Conservation (phyloP, 1,140 invertebrate genomes). For the Harlomillsia oculata region DNA sequence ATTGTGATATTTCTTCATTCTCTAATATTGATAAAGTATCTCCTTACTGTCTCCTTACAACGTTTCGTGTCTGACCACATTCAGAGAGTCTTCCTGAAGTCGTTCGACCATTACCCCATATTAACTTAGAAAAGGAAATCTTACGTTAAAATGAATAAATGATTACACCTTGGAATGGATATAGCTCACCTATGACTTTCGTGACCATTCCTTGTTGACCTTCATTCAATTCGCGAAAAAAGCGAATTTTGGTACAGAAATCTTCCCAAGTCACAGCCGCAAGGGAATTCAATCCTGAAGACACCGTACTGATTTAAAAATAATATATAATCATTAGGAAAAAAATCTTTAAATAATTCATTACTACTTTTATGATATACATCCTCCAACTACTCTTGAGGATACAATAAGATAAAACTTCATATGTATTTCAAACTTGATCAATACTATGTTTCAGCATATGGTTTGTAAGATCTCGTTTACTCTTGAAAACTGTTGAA, state of each 20-base stretch:
- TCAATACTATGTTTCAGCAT: not conserved
- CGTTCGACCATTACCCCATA: no score
- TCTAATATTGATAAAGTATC: not conserved
- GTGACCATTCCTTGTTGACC: constrained; percentile 38
- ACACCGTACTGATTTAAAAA: constrained; percentile 43
- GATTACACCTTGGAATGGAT: not conserved
- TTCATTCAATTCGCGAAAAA: constrained; percentile 37
- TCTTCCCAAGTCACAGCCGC: constrained; percentile 44
- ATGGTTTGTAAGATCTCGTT: not conserved
- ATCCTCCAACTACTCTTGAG: no score
- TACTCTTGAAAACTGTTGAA: not conserved
- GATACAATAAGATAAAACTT: not conserved
- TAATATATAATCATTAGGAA: constrained; percentile 2
- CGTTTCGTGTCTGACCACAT: not conserved
- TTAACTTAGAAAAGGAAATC: no score
- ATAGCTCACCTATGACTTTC: constrained; percentile 37
- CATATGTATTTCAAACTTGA: not conserved
- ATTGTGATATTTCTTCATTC: not conserved
- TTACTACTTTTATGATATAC: no score
- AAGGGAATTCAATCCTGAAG: constrained; percentile 44
- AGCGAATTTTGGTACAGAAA: constrained; percentile 38
- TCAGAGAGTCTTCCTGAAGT: no score
- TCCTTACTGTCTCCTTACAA: not conserved
- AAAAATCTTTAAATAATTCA: not conserved
- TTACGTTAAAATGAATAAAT: no score